These are phyloP conservation scores for Tapirus terrestris DNA, from an alignment of 2,113 vertebrate species.

Conservation along the genomic window DNA sequence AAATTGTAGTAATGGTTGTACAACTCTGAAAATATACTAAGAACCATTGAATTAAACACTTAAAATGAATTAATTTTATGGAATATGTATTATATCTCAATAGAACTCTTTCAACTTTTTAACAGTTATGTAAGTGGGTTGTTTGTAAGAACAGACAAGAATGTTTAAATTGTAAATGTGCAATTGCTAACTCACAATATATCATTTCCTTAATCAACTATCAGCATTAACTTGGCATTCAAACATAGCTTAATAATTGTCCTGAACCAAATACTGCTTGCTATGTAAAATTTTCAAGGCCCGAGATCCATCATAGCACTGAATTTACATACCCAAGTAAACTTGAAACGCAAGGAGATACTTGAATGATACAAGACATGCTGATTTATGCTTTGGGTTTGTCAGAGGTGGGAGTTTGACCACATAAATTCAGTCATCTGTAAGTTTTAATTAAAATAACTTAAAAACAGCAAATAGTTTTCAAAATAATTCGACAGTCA, in stretches of 20 bases:
- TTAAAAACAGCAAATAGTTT: not conserved
- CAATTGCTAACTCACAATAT: not conserved
- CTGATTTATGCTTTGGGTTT: not conserved
- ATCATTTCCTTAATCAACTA: not conserved
- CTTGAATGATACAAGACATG: not conserved
- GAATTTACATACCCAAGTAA: not conserved
- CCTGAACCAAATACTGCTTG: not conserved
- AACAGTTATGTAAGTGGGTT: not conserved
- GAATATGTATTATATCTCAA: not conserved
- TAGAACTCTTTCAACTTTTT: not conserved
- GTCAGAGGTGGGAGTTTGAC: not conserved
- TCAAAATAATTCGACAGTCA: not conserved
- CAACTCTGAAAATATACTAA: not conserved
- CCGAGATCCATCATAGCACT: not conserved
- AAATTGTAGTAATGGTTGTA: not conserved
- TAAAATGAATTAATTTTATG: not conserved
- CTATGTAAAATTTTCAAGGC: not conserved
- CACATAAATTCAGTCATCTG: not conserved
- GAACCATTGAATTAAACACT: not conserved
- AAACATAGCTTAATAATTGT: not conserved
- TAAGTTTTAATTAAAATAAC: conserved; percentile 19
- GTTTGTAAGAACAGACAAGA: not conserved
- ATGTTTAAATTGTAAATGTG: not conserved
- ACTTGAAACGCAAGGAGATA: not conserved
- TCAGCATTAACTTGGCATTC: not conserved